Evolutionary conservation across 2,888 invertebrate species (phyloP), one percentile per base, ranked within the genome.

Genomic region (Nomada goodeniana): DNA sequence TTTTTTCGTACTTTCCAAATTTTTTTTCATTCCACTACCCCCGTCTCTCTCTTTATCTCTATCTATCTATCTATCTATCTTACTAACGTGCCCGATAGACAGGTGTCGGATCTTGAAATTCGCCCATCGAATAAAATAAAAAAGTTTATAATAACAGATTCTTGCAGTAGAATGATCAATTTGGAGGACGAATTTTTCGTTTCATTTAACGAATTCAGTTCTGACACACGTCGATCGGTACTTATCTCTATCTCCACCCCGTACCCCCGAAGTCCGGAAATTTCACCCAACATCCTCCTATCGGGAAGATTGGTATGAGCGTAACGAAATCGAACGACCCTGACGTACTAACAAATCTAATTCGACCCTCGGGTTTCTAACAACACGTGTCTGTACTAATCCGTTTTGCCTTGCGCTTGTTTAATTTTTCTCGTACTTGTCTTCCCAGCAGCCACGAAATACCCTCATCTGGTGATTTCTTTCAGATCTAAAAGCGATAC

Each of bases 401-500:
- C 23, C 36, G 36, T 67, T 73, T 82, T 60, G 36, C 42, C 52
- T 67, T 77, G 72, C 44, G 73, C 73, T 77, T 77, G 13, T 23
- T 57, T 82, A 59, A 7, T 72, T 53, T 65, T 70, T 65, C 76
- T 76, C 82, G 71, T 81, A 78, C 79, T 79, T 81, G 63, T 83
- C 77, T 81, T 76, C 76, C 80, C 71, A 75, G 59, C 67, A 81
- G 67, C 67, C 80, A 78, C 76, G 74, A 84, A 80, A 87, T 71
- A 83, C 80, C 89, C 84, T 92, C 85, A 92, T 91, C 84, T 91
- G 86, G 87, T 93, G 90, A 92, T 93, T 93, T 92, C 92, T 93
- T 93, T 93, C 93, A 93, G 93, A 93, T 93, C 93, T 88, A 93
- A 93, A 93, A 93, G 90, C 88, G 92, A 93, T 90, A 91, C 90